A percentile compares a stretch with the other conserved stretches of the same genome.
Evolutionary conservation across 2,888 invertebrate genomes (phyloP).

Genomic region (Lobophora halterata): DNA sequence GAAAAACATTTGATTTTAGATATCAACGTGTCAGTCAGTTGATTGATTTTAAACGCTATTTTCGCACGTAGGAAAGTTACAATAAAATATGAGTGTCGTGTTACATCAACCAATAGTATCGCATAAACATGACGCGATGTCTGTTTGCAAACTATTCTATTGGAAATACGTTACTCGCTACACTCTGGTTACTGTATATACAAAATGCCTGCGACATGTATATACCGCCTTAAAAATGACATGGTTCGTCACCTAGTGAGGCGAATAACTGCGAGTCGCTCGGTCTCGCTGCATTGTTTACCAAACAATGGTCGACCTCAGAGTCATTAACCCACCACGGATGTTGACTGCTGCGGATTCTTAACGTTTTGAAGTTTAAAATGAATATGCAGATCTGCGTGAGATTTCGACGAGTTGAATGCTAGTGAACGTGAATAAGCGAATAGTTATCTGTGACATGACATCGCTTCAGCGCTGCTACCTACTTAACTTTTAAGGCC

Average conservation of each 20-base stretch:
- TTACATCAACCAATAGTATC: too few relatives aligned
- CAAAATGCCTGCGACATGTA: too few relatives aligned
- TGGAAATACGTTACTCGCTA: too few relatives aligned
- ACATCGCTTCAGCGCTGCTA: too few relatives aligned
- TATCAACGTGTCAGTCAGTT: slow-evolving; percentile 1
- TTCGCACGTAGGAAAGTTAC: too few relatives aligned
- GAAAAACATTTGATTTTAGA: slow-evolving; percentile 20
- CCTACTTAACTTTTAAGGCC: too few relatives aligned
- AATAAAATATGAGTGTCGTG: too few relatives aligned
- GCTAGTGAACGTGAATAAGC: not conserved
- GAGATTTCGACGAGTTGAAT: slow-evolving; percentile 11
- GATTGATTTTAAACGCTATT: not conserved
- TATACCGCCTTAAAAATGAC: slow-evolving; percentile 54
- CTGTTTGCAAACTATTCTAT: too few relatives aligned
- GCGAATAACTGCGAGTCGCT: slow-evolving; percentile 68
- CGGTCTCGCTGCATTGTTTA: slow-evolving; percentile 70
- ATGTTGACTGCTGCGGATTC: slow-evolving; percentile 55
- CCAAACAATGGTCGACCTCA: slow-evolving; percentile 76
- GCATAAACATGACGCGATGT: too few relatives aligned
- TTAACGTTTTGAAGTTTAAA: slow-evolving; percentile 42
- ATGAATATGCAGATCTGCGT: slow-evolving; percentile 24
- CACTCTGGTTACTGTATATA: too few relatives aligned
- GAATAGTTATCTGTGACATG: too few relatives aligned
- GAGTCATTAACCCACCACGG: slow-evolving; percentile 77
- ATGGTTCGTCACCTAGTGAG: slow-evolving; percentile 58